A percentile compares a stretch with the other conserved stretches of the same genome.
These are phyloP conservation scores for Sardina pilchardus DNA, from an alignment of 2,113 vertebrate species.

Conservation along the genomic window DNA sequence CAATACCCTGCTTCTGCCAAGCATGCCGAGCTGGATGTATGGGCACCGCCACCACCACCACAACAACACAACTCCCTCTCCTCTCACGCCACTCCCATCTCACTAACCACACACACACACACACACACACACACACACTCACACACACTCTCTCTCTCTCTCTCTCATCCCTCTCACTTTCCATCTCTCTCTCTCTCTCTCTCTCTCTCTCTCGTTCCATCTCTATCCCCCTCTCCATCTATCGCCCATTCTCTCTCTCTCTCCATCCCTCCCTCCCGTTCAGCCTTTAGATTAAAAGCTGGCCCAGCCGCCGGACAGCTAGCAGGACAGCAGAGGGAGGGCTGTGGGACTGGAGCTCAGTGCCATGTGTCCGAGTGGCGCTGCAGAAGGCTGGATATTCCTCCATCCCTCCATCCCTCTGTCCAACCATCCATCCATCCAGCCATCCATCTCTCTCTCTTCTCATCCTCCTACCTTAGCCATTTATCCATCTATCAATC, in stretches of 20 bases:
- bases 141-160: too few species aligned
- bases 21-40: slow-evolving; percentile 74
- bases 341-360: not conserved
- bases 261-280: slow-evolving; percentile 31
- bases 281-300: slow-evolving; percentile 55
- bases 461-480: slow-evolving; percentile 13
- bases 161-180: slow-evolving; percentile 42
- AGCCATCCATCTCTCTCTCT: not conserved
- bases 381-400: slow-evolving; percentile 40
- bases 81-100: not conserved
- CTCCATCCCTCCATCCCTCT: slow-evolving; percentile 8
- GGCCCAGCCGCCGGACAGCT: slow-evolving; percentile 57
- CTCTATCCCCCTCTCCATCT: not conserved
- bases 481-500: slow-evolving; percentile 40
- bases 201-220: slow-evolving; percentile 46
- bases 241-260: not conserved
- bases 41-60: slow-evolving; percentile 58
- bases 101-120: slow-evolving; percentile 36
- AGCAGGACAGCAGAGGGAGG: slow-evolving; percentile 40
- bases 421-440: slow-evolving; percentile 21
- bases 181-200: slow-evolving; percentile 35
- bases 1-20: slow-evolving; percentile 71
- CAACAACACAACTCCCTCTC: too few species aligned
- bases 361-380: slow-evolving; percentile 35
- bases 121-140: not conserved